Evolutionary conservation across 2,113 vertebrate species (phyloP).

Genomic region (Poeciliopsis retropinna): DNA sequence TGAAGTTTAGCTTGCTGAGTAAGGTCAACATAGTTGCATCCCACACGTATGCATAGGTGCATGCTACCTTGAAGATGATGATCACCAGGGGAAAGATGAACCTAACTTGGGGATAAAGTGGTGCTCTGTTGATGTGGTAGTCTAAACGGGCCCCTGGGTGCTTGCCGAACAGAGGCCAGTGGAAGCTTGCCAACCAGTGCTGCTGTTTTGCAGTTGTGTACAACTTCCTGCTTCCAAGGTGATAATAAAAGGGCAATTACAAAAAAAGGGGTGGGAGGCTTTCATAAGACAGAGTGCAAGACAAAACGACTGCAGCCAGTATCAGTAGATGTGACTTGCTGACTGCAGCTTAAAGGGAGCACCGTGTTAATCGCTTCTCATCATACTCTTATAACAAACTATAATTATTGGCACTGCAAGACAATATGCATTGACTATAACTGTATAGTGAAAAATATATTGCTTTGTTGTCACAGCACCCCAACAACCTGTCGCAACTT

Average conservation of each 20-base stretch:
- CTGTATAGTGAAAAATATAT: constrained; percentile 9
- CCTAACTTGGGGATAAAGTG: constrained; percentile 33
- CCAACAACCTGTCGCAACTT: neutral
- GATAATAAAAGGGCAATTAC: constrained; percentile 54
- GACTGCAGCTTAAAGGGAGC: constrained; percentile 9
- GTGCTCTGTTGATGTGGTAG: constrained; percentile 50
- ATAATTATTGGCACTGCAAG: neutral
- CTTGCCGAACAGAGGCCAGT: constrained; percentile 64
- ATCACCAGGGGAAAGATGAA: constrained; percentile 44
- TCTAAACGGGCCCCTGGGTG: constrained; percentile 62
- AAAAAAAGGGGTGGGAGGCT: constrained; percentile 9
- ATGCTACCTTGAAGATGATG: constrained; percentile 3
- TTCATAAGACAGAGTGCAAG: neutral
- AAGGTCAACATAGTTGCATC: constrained; percentile 13
- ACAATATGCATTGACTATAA: constrained; percentile 10
- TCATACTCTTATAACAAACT: constrained; percentile 8
- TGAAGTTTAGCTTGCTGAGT: constrained; percentile 27
- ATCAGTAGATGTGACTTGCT: neutral
- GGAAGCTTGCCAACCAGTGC: constrained; percentile 60
- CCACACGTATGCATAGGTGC: constrained; percentile 1
- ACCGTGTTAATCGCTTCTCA: neutral
- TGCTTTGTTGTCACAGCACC: neutral
- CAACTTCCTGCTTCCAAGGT: constrained; percentile 21
- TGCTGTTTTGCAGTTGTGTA: constrained; percentile 61
- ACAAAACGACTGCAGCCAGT: constrained; percentile 8